phyloP scores from a whole-genome alignment of 2,113 vertebrate species.

The Chelonoidis abingdonii region DNA sequence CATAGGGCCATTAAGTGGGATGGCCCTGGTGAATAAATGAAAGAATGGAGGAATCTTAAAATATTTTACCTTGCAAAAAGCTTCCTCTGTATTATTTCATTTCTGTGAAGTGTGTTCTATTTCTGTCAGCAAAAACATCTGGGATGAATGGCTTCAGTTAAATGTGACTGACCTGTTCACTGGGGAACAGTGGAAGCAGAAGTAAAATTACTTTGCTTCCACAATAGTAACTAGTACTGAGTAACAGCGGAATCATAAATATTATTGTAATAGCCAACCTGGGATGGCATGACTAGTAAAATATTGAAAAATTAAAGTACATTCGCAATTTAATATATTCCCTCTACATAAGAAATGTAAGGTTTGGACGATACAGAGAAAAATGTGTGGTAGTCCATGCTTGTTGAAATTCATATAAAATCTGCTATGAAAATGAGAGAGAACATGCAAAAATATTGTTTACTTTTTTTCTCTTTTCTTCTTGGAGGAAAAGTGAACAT shows the following conservation, averaged over 20 bases:
- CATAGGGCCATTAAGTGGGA: neutral
- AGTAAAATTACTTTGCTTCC: neutral
- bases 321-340: neutral
- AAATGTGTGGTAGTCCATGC: neutral
- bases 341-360: neutral
- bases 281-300: neutral
- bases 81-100: neutral
- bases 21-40: neutral
- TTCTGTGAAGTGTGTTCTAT: neutral
- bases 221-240: neutral
- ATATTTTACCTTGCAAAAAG: neutral
- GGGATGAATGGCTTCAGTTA: neutral
- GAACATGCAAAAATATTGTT: neutral
- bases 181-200: neutral
- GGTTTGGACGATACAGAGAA: neutral
- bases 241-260: slow-evolving; percentile 2
- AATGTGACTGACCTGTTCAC: neutral
- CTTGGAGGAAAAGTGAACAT: neutral
- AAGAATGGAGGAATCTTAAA: neutral
- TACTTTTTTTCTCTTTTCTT: rapidly evolving
- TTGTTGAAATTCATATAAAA: neutral
- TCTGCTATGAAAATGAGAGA: neutral
- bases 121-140: neutral
- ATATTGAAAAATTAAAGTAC: neutral
- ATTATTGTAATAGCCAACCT: neutral